These are phyloP conservation scores for Asbolus verrucosus DNA, from an alignment of 1,140 invertebrate genomes.

Conservation along the genomic window DNA sequence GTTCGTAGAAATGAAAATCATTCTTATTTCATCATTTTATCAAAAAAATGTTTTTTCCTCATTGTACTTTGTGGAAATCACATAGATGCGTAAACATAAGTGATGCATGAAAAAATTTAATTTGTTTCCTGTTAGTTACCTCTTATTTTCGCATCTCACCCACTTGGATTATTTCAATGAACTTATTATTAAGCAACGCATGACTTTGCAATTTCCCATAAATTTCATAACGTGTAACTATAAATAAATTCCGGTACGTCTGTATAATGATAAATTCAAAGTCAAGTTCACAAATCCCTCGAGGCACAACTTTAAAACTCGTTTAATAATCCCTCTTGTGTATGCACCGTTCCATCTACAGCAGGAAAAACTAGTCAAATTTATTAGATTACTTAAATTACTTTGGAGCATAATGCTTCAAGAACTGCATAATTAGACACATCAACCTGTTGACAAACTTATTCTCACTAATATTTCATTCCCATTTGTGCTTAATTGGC, in stretches of 20 bases:
- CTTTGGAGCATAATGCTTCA: background rate
- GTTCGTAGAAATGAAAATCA: no score
- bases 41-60: no score
- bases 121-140: no score
- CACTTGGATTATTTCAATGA: no score
- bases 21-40: no score
- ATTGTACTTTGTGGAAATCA: no score
- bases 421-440: conserved; percentile 13
- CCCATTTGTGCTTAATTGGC: no score
- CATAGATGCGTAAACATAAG: no score
- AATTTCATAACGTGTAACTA: conserved; percentile 31
- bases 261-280: background rate
- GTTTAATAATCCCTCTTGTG: conserved; percentile 22
- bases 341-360: conserved; percentile 23
- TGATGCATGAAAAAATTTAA: no score
- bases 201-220: conserved; percentile 33
- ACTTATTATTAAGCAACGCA: conserved; percentile 20
- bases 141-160: no score
- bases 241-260: conserved; percentile 6
- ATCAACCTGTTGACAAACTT: conserved; percentile 35
- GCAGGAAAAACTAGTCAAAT: conserved; percentile 16
- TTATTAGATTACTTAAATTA: conserved; percentile 27
- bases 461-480: no score
- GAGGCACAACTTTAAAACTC: conserved; percentile 29
- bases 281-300: conserved; percentile 40